Conservation (phyloP, 2,888 invertebrate genomes). For the Tethea ocularis region DNA sequence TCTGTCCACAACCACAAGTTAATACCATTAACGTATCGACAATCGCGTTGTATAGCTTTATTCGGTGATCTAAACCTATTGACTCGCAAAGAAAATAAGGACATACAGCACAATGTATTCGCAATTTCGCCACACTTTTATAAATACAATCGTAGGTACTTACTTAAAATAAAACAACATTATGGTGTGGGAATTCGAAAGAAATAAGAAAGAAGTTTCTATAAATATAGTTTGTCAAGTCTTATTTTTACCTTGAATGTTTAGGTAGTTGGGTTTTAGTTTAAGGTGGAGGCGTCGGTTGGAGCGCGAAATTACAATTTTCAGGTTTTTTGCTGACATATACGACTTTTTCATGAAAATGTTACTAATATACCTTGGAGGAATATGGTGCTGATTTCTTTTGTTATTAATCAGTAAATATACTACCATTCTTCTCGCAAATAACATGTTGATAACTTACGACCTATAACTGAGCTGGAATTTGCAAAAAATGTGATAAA, state of each 20-base stretch:
- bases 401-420: too few relatives aligned
- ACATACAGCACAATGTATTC: constrained; percentile 17
- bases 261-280: constrained; percentile 39
- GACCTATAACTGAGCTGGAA: too few relatives aligned
- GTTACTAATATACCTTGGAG: too few relatives aligned
- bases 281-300: too few relatives aligned
- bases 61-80: constrained; percentile 14
- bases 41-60: constrained; percentile 37
- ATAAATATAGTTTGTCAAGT: background rate
- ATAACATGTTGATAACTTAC: too few relatives aligned
- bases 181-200: background rate
- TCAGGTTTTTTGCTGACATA: too few relatives aligned
- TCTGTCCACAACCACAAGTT: constrained; percentile 47
- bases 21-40: constrained; percentile 51
- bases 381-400: too few relatives aligned
- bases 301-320: too few relatives aligned
- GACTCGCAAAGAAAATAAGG: constrained; percentile 12
- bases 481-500: too few relatives aligned
- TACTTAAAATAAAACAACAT: constrained; percentile 3
- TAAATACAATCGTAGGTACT: background rate
- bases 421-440: too few relatives aligned
- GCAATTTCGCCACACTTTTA: constrained; percentile 22
- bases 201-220: background rate
- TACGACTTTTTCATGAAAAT: too few relatives aligned
- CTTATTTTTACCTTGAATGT: constrained; percentile 7